Percentiles rank a stretch among this genome's conserved stretches.
Conservation (phyloP, 2,113 vertebrate genomes). For the Ploceus nigricollis region DNA sequence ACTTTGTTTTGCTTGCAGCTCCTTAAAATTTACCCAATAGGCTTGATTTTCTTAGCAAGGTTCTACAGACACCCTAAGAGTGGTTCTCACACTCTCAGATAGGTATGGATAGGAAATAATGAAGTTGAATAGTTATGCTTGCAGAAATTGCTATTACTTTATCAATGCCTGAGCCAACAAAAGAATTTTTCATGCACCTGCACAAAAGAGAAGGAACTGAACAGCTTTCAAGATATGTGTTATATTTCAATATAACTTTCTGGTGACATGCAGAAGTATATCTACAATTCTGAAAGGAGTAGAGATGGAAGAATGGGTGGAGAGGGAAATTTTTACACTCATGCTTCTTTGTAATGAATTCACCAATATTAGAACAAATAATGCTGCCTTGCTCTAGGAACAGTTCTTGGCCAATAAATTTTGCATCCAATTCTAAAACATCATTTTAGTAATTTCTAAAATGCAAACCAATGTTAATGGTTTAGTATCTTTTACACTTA, state of each 20-base stretch:
- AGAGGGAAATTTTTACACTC: background rate
- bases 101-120: background rate
- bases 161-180: constrained; percentile 16
- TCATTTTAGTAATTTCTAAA: background rate
- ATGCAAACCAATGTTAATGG: background rate
- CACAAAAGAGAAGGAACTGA: constrained; percentile 5
- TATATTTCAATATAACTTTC: background rate
- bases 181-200: constrained; percentile 9
- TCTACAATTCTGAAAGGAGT: background rate
- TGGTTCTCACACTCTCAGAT: background rate
- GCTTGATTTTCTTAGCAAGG: background rate
- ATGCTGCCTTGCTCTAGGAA: background rate
- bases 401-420: background rate
- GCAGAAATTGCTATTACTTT: constrained; percentile 31
- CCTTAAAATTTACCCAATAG: background rate
- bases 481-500: background rate
- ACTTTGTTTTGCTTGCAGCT: background rate
- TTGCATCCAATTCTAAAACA: background rate
- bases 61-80: background rate
- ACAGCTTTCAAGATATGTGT: background rate
- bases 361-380: background rate
- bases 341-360: background rate
- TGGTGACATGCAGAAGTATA: background rate
- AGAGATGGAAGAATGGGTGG: background rate
- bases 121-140: background rate